Evolutionary conservation across 2,888 invertebrate genomes (phyloP).

Genomic region (Sarcophaga subvicina): DNA sequence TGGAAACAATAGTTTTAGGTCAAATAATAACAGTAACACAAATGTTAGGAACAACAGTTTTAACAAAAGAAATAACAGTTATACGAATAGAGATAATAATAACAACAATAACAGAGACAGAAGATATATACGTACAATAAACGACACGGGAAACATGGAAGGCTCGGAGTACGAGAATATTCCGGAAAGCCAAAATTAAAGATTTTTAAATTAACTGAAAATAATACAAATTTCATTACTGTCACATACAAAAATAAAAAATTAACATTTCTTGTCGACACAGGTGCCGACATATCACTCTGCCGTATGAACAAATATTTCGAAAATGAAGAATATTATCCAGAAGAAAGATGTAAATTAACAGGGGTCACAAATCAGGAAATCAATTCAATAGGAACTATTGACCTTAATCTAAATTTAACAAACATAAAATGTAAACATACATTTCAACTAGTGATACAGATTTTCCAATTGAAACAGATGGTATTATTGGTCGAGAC

Average conservation of each 20-base stretch:
- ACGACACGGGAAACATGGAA: not conserved
- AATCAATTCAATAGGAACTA: slow-evolving; percentile 10
- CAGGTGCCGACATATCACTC: slow-evolving; percentile 14
- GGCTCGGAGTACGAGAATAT: too few relatives aligned
- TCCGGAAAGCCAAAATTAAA: too few relatives aligned
- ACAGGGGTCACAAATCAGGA: slow-evolving; percentile 7
- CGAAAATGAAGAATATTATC: not conserved
- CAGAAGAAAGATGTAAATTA: slow-evolving; percentile 12
- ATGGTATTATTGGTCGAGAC: slow-evolving; percentile 54
- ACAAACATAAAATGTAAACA: not conserved
- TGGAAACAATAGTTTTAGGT: not conserved
- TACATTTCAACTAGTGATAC: not conserved
- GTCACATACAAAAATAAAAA: slow-evolving; percentile 1
- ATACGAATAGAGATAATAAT: not conserved
- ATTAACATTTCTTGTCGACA: slow-evolving; percentile 16
- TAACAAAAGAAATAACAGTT: not conserved
- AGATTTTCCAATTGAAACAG: slow-evolving; percentile 28
- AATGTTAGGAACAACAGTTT: not conserved
- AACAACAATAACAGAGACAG: not conserved
- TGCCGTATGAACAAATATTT: not conserved
- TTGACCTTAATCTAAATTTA: not conserved
- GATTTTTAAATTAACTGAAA: not conserved
- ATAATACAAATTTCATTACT: slow-evolving; percentile 15
- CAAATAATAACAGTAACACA: not conserved
- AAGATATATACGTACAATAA: not conserved